Base-by-base conservation (phyloP, 2,113 vertebrate genomes). In the Epinephelus lanceolatus region DNA sequence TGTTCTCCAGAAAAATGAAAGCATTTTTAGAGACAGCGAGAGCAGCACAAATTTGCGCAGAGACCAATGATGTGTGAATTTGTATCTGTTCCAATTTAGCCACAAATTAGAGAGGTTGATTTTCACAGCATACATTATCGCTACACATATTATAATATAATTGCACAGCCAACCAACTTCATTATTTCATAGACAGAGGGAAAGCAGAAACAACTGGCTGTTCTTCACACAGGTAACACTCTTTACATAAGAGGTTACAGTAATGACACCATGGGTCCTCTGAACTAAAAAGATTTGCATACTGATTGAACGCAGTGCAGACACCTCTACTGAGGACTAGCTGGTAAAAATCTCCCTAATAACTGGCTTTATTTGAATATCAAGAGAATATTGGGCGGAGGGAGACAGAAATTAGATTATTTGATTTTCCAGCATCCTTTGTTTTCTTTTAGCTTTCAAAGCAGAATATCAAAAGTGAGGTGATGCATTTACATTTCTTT, bases 251-350 rank as follows among this genome's bases (percentile, higher is more conserved):
- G 59, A 91, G 86, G 86, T 82, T 80, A 89, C 79, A 77, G 81
- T 88, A 91, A 89, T 90, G 75, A 76, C 85, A 86, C 70, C n/a
- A 25, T 33, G 55, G 84, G 66, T 85, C 68, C 80, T 87, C 72
- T 82, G 77, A 93, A 90, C 76, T 40, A n/a, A 40, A n/a, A 47
- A 78, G 63, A 93, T 95, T 94, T 89, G 86, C 93, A 94, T 93
- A 93, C 81, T 93, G 91, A 91, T 89, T 70, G 91, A 90, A 85
- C 49, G 11, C 84, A 49, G 61, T 40, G 45, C 56, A 23, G 15
- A 86, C 76, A 84, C 79, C 51, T 71, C 33, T 49, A 71, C 52
- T 71, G 71, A 76, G 14, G 49, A 76, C 61, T 75, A 56, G 23
- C 62, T 57, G 80, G 71, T 71, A 42, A 89, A 30, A 80, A 81